These are phyloP conservation scores for Plagiodera versicolora DNA, from an alignment of 2,888 invertebrate genomes.

Conservation along the genomic window DNA sequence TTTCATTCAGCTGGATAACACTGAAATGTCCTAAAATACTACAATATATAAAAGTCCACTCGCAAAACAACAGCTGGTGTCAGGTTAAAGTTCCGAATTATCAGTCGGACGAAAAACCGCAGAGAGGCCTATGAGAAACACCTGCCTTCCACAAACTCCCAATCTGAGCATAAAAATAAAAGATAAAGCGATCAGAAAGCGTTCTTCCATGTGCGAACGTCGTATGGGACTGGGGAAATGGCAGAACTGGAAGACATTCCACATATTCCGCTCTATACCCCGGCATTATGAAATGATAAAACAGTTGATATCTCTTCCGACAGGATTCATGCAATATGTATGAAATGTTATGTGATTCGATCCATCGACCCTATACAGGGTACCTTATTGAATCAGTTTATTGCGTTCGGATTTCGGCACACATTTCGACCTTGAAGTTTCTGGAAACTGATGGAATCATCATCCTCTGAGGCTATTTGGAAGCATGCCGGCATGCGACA, in stretches of 20 bases:
- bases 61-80: too few species aligned
- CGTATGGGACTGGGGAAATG: background rate
- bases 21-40: too few species aligned
- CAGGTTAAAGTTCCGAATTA: background rate
- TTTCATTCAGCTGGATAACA: too few species aligned
- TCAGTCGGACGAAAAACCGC: background rate
- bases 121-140: background rate
- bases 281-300: conserved; percentile 39
- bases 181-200: conserved; percentile 19
- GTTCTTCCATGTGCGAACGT: conserved; percentile 6
- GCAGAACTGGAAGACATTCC: conserved; percentile 1
- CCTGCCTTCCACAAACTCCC: background rate
- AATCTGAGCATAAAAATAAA: conserved; percentile 20
- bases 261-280: conserved; percentile 26
- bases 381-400: too few species aligned
- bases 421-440: too few species aligned
- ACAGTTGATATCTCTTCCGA: conserved; percentile 34
- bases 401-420: too few species aligned
- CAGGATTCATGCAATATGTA: conserved; percentile 42
- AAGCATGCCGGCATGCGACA: background rate
- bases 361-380: background rate
- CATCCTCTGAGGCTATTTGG: background rate
- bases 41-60: too few species aligned
- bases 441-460: background rate
- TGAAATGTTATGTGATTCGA: conserved; percentile 36